Conservation (phyloP, 2,113 vertebrate genomes). For the Takifugu bimaculatus region DNA sequence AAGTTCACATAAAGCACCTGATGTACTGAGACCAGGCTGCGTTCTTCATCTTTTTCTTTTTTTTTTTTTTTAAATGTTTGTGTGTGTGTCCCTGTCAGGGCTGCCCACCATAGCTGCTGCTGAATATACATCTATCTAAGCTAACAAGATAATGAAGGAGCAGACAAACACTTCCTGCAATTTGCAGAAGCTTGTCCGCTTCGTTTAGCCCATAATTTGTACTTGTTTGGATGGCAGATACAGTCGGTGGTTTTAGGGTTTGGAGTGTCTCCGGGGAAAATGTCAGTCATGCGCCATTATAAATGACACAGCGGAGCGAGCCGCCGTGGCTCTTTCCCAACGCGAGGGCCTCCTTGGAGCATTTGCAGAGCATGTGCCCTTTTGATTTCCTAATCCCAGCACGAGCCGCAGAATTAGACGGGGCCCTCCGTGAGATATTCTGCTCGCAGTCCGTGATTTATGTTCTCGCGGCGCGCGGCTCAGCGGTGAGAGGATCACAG, state of each 20-base stretch:
- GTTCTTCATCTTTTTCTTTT: too few species aligned
- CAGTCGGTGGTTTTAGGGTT: slow-evolving; percentile 60
- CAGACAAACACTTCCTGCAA: slow-evolving; percentile 49
- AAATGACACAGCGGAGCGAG: slow-evolving; percentile 64
- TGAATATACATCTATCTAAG: slow-evolving; percentile 48
- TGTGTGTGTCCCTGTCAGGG: not conserved
- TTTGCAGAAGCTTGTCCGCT: slow-evolving; percentile 54
- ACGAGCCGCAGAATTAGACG: slow-evolving; percentile 50
- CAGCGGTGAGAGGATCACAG: slow-evolving; percentile 62
- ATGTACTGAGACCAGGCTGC: too few species aligned
- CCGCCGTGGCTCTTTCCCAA: slow-evolving; percentile 60
- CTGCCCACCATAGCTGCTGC: slow-evolving; percentile 22
- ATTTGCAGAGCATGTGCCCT: slow-evolving; percentile 64
- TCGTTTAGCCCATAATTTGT: slow-evolving; percentile 61
- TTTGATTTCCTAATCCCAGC: slow-evolving; percentile 72
- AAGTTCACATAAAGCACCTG: slow-evolving; percentile 8
- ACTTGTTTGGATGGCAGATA: slow-evolving; percentile 57
- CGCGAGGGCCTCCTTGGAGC: slow-evolving; percentile 55
- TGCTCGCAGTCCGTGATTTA: slow-evolving; percentile 75
- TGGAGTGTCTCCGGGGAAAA: slow-evolving; percentile 54
- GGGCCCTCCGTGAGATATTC: slow-evolving; percentile 67
- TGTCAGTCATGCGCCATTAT: slow-evolving; percentile 58
- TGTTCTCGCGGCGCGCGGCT: slow-evolving; percentile 58
- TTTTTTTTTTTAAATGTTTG: too few species aligned
- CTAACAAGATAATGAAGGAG: slow-evolving; percentile 60